Conservation (phyloP, 2,797 vertebrate genomes). For the Mus caroli region DNA sequence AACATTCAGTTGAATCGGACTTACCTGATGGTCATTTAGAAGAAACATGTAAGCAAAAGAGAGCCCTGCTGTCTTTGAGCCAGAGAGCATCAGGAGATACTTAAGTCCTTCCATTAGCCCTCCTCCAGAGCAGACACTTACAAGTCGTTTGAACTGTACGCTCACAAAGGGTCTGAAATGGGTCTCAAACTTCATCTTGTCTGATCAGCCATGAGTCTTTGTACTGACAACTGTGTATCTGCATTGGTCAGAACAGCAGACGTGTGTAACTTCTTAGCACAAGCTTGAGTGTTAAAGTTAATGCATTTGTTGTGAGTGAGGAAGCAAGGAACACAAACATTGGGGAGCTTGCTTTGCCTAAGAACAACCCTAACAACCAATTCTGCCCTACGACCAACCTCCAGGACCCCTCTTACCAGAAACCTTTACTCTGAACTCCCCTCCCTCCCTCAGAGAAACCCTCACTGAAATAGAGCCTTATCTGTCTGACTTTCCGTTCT, state of each 20-base stretch:
- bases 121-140: slow-evolving; percentile 40
- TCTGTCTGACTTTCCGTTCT: slow-evolving; percentile 8
- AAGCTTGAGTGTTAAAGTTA: not conserved
- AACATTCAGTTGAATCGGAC: slow-evolving; percentile 5
- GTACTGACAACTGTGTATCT: accelerated
- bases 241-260: not conserved
- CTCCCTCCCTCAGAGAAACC: not conserved
- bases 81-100: slow-evolving; percentile 1
- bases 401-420: not conserved
- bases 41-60: slow-evolving; percentile 10
- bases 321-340: not conserved
- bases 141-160: slow-evolving; percentile 30
- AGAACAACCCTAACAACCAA: not conserved
- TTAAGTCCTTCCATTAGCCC: not conserved
- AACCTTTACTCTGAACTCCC: not conserved
- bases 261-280: not conserved
- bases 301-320: not conserved
- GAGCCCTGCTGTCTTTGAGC: not conserved
- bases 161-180: not conserved
- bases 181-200: slow-evolving; percentile 25
- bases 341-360: not conserved
- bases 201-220: not conserved
- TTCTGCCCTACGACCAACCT: not conserved
- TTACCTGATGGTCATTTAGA: slow-evolving; percentile 2
- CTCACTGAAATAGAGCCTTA: not conserved